phyloP scores from a whole-genome alignment of 2,888 invertebrate species.

The Endotricha flammealis region DNA sequence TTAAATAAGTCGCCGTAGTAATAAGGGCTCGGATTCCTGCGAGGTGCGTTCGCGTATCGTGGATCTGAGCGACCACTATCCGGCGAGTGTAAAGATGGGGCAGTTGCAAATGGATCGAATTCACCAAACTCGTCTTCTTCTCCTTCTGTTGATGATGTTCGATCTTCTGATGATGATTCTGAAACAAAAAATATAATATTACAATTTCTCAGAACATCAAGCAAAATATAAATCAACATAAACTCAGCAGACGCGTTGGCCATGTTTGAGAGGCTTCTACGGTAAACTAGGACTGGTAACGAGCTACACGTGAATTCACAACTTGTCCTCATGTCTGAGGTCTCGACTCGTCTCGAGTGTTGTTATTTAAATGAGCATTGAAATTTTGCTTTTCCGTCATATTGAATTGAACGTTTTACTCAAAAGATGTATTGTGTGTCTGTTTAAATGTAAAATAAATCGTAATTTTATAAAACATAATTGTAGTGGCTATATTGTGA shows the following conservation, averaged over 20 bases:
- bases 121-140: slow-evolving; percentile 80
- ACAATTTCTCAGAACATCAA: too few relatives aligned
- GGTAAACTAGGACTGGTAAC: slow-evolving; percentile 39
- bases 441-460: slow-evolving; percentile 8
- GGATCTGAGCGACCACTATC: slow-evolving; percentile 81
- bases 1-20: slow-evolving; percentile 88
- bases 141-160: slow-evolving; percentile 74
- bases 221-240: too few relatives aligned
- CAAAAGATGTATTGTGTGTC: slow-evolving; percentile 34
- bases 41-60: slow-evolving; percentile 74
- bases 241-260: slow-evolving; percentile 5
- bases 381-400: slow-evolving; percentile 34
- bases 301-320: slow-evolving; percentile 39
- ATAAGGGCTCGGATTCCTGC: slow-evolving; percentile 88
- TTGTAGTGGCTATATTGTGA: slow-evolving; percentile 1
- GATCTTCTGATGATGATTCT: slow-evolving; percentile 68
- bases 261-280: slow-evolving; percentile 23
- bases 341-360: slow-evolving; percentile 51
- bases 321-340: slow-evolving; percentile 38
- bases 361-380: slow-evolving; percentile 49
- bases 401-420: slow-evolving; percentile 17
- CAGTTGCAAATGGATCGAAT: slow-evolving; percentile 68
- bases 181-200: slow-evolving; percentile 34
- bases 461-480: slow-evolving; percentile 15
- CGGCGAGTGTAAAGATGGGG: slow-evolving; percentile 82